phyloP scores from a whole-genome alignment of 2,113 vertebrate genomes.

The Albula goreensis region DNA sequence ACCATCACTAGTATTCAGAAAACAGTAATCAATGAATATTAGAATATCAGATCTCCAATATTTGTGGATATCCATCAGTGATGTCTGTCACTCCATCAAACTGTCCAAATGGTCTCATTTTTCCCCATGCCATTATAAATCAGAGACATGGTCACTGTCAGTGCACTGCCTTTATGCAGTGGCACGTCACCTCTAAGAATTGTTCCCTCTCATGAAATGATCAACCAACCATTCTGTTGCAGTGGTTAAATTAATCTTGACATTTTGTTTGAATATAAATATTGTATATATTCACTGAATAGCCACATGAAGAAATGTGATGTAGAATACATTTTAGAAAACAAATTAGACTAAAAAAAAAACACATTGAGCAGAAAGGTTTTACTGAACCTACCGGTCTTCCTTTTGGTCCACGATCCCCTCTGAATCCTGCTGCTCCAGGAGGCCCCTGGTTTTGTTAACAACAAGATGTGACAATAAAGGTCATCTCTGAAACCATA shows the following conservation, averaged over 20 bases:
- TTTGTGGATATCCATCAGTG: neutral
- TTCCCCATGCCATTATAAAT: neutral
- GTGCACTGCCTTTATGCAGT: no score
- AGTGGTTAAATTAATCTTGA: neutral
- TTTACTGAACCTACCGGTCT: constrained; percentile 75
- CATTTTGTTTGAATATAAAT: no score
- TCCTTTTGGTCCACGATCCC: constrained; percentile 86
- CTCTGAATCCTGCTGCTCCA: constrained; percentile 85
- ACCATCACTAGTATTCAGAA: no score
- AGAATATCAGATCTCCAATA: neutral
- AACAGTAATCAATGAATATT: neutral
- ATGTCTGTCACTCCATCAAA: neutral
- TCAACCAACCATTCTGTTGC: neutral
- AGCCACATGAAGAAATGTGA: no score
- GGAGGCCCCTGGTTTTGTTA: constrained; percentile 81
- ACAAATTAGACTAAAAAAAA: neutral
- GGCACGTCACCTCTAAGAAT: no score
- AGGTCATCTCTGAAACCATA: neutral
- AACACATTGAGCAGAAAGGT: neutral
- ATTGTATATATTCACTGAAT: no score
- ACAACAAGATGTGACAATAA: constrained; percentile 43
- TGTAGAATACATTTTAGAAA: no score
- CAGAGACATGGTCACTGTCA: no score
- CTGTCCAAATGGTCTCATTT: neutral
- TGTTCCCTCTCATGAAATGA: no score